Percentiles rank a stretch among this genome's conserved stretches.
Evolutionary conservation across 2,888 invertebrate species (phyloP).

Genomic region (Mayetiola destructor): DNA sequence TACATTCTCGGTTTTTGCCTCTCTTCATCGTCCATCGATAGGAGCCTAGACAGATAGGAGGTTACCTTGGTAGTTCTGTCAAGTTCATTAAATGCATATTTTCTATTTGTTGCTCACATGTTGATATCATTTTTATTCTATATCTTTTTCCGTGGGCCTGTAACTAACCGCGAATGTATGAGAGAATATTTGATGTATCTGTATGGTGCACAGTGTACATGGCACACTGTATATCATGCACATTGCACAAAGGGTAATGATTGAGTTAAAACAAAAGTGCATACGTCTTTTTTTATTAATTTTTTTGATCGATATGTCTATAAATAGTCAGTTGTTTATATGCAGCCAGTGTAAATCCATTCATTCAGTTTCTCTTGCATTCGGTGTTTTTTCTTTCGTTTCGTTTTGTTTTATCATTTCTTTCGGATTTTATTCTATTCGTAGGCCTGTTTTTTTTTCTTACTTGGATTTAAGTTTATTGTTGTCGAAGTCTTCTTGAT

Average conservation of each 20-base stretch:
- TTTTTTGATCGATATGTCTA: conserved; percentile 6
- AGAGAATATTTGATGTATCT: background rate
- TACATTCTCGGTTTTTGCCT: too few relatives aligned
- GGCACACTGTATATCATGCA: too few relatives aligned
- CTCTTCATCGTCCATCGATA: too few relatives aligned
- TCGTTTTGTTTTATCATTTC: background rate
- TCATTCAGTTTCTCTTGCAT: background rate
- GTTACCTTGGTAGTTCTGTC: too few relatives aligned
- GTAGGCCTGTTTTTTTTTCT: background rate
- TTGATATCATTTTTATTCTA: too few relatives aligned
- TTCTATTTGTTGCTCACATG: too few relatives aligned
- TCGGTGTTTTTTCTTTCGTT: background rate
- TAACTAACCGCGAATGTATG: background rate
- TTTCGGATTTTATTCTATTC: background rate
- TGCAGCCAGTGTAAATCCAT: background rate
- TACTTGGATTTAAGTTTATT: background rate
- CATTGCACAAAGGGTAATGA: too few relatives aligned
- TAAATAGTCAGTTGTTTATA: conserved; percentile 5
- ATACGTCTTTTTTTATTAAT: background rate
- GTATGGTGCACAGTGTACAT: background rate
- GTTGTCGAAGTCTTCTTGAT: background rate
- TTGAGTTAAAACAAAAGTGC: conserved; percentile 6
- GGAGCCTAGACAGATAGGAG: too few relatives aligned
- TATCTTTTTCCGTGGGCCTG: too few relatives aligned
- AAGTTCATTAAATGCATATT: too few relatives aligned